Percentiles rank a stretch among this genome's conserved stretches.
These are phyloP conservation scores for Hemicrepidius hirtus DNA, from an alignment of 2,888 invertebrate genomes.

Conservation along the genomic window DNA sequence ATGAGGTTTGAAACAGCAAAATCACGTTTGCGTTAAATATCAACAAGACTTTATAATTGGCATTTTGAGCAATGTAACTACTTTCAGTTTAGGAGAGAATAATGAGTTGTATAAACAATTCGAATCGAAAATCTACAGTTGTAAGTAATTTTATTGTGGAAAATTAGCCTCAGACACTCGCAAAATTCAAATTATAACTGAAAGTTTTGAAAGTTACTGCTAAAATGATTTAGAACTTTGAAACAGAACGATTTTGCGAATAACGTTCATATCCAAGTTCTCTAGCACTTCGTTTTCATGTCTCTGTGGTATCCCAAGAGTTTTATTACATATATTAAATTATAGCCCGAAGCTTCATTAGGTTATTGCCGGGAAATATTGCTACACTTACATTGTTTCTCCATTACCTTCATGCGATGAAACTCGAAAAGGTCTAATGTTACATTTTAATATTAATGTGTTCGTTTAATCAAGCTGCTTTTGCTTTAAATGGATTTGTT, in stretches of 20 bases:
- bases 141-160: too few relatives aligned
- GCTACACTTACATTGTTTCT: conserved; percentile 16
- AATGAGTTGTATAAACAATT: too few relatives aligned
- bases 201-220: too few relatives aligned
- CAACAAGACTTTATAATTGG: too few relatives aligned
- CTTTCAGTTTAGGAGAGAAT: too few relatives aligned
- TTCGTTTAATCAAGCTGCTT: neutral
- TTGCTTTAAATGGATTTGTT: too few relatives aligned
- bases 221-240: neutral
- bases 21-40: too few relatives aligned
- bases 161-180: too few relatives aligned
- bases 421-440: neutral
- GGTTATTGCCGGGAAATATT: conserved; percentile 5
- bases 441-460: neutral
- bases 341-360: conserved; percentile 5
- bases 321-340: conserved; percentile 3
- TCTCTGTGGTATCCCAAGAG: neutral
- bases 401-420: conserved; percentile 8
- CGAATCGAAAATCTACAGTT: too few relatives aligned
- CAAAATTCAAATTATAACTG: too few relatives aligned
- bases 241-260: neutral
- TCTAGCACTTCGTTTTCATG: neutral
- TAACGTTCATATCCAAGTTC: neutral
- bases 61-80: too few relatives aligned
- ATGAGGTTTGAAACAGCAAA: too few relatives aligned